Base-by-base conservation (phyloP, 2,888 invertebrate species). In the Luperina nickerlii region DNA sequence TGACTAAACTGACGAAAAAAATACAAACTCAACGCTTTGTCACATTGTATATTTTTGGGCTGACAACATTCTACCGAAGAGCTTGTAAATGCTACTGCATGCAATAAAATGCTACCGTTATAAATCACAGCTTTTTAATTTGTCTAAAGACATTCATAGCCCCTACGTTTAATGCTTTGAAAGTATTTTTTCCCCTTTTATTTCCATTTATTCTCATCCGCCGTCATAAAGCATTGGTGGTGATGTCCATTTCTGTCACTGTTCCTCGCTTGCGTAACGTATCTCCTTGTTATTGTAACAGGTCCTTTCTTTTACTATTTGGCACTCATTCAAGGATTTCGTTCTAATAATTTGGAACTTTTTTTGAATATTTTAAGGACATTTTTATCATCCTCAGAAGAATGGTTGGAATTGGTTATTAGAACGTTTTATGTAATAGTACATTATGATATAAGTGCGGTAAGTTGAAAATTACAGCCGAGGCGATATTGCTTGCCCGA, bases 101-200 rank as follows among this genome's bases (percentile, higher is more conserved):
- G 87, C 84, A 87, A 90, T 89, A 90, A 89, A 91, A 80, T 85
- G 78, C 84, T 87, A 86, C 79, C 84, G 81, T 88, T 87, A 95
- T 95, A 94, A 94, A 95, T 95, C 94, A 94, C 92, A 90, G 91
- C 91, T 89, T 92, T 95, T 95, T 95, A 95, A 95, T 95, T 95
- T 94, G 90, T 91, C 90, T 90, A 91, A 91, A 92, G 93, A 92
- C 94, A 91, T 94, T 92, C 91, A 90, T 91, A 88, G 91, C 88
- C 89, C 89, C 89, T 92, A 90, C 92, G 90, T 93, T 93, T 92
- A 88, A 90, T 91, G 91, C 89, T 92, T 90, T 92, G 92, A 92
- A 92, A 93, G 93, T 91, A 93, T 93, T 93, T 90, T 88, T 89
- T 90, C 90, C 93, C 92, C 90, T 93, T 94, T 94, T 93, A 93